These are phyloP conservation scores for Bryconaethiops microstoma DNA, from an alignment of 2,797 vertebrate genomes.

Conservation along the genomic window DNA sequence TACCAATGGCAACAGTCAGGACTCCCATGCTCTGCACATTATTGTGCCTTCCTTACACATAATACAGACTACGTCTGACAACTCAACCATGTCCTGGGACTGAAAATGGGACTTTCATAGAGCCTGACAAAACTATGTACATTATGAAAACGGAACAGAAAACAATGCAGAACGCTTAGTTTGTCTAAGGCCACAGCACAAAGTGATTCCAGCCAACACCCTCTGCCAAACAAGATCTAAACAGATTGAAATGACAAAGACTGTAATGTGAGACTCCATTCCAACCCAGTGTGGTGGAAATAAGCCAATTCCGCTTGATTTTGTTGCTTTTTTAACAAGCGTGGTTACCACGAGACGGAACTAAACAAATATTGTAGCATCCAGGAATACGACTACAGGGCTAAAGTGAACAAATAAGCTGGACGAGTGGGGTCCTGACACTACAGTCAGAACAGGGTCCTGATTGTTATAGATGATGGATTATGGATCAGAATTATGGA, in stretches of 20 bases:
- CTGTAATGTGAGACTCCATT: not conserved
- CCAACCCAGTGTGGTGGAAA: not conserved
- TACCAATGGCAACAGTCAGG: no score
- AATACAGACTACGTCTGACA: not conserved
- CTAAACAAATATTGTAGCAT: not conserved
- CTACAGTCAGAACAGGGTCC: not conserved
- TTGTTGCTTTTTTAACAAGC: not conserved
- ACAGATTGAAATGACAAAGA: no score
- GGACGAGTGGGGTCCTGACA: not conserved
- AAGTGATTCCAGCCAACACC: not conserved
- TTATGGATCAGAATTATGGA: no score
- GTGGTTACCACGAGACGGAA: constrained; percentile 3
- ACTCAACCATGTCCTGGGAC: not conserved
- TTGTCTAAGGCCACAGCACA: not conserved
- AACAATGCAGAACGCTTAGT: not conserved
- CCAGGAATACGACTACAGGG: not conserved
- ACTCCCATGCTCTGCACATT: no score
- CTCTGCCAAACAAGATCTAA: not conserved
- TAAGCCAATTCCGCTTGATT: not conserved
- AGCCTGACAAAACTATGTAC: not conserved
- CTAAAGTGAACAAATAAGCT: not conserved
- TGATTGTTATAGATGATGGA: not conserved
- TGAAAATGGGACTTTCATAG: not conserved
- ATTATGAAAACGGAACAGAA: not conserved
- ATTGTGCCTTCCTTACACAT: no score